Base-by-base conservation (phyloP, 2,888 invertebrate genomes). In the Melanargia galathea region DNA sequence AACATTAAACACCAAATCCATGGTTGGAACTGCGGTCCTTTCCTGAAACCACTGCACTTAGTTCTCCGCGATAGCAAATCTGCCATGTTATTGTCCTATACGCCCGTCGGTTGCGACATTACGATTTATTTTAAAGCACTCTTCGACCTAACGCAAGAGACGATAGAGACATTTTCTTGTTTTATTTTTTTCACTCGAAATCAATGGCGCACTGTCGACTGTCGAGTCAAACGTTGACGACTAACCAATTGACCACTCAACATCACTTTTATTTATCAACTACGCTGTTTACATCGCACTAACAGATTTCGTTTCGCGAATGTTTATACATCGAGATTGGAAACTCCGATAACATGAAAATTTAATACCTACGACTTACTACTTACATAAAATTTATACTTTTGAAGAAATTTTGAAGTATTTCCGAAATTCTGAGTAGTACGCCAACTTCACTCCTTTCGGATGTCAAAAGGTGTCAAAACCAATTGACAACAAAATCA, bases 201-300 rank as follows among this genome's bases (percentile, higher is more conserved):
- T 81, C 74, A 88, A 90, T 90, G 89, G 89, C 88, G 89, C 84
- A 87, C 85, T 80, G 33, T 35, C 20, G 35, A 49, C 49, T 13
- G 80, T 76, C 81, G 75, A 79, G 87, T 83, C 87, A 89, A 87
- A 87, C 87, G 85, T 82, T 75, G 74, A 71, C 71, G 81, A 86
- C 83, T 79, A 82, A 84, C 75, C n/a, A n/a, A 74, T 67, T 66
- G 48, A 69, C 67, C 63, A 69, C 60, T 67, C 56, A 65, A 72
- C 70, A 66, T 63, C 70, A 81, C 79, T 79, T 80, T 79, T 78
- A 81, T 81, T 73, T 76, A 78, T 68, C 75, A 75, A 70, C 73
- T 72, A 68, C 72, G 76, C 70, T 73, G 68, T 68, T 76, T 70
- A 63, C 68, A 70, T 64, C 66, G 64, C 65, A 66, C 63, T 64